phyloP scores from a whole-genome alignment of 1,140 invertebrate species.

The Neuroterus valhalla region DNA sequence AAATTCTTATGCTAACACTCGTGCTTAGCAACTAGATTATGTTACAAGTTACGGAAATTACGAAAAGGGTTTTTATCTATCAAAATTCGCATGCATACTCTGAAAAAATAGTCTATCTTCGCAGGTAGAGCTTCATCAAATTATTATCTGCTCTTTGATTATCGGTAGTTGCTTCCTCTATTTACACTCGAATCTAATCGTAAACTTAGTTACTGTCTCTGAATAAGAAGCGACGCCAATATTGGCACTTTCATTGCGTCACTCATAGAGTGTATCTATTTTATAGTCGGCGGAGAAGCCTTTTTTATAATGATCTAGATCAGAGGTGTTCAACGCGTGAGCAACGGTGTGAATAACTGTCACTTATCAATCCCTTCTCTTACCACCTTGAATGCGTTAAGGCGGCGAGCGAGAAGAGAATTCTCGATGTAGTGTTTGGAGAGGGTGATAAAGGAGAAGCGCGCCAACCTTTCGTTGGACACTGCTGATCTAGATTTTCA shows the following conservation, averaged over 20 bases:
- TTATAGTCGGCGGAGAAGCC: neutral
- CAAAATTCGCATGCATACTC: constrained; percentile 24
- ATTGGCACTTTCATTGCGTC: constrained; percentile 10
- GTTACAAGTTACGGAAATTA: neutral
- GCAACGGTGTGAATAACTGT: too few species aligned
- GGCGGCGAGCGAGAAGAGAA: too few species aligned
- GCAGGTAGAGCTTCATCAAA: constrained; percentile 25
- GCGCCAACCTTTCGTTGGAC: too few species aligned
- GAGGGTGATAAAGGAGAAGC: too few species aligned
- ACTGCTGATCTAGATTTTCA: neutral
- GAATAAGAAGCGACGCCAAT: neutral
- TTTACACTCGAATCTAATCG: constrained; percentile 9
- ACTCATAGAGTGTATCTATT: constrained; percentile 19
- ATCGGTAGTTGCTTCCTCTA: neutral
- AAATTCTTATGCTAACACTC: too few species aligned
- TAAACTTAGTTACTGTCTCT: neutral
- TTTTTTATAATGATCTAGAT: too few species aligned
- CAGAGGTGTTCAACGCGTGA: too few species aligned
- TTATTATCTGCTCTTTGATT: constrained; percentile 25
- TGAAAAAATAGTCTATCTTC: constrained; percentile 27
- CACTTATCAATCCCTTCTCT: too few species aligned
- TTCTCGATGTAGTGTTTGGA: too few species aligned
- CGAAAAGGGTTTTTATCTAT: neutral
- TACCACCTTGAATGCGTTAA: too few species aligned
- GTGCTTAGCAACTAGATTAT: too few species aligned